phyloP scores from a whole-genome alignment of 2,888 invertebrate genomes.

The Phorcus lineatus region DNA sequence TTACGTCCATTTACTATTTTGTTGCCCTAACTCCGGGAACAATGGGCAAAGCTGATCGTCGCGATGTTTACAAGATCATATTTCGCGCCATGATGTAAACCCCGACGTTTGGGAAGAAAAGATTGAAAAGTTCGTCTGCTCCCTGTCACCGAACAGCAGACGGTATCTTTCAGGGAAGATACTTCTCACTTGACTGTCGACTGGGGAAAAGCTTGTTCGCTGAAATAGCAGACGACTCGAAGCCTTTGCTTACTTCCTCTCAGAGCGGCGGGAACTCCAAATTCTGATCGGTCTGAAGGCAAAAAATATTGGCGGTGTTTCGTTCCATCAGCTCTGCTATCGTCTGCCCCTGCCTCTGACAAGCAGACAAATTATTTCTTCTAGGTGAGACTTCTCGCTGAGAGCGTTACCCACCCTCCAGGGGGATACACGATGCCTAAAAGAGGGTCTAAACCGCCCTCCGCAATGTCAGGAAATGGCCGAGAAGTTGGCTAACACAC shows the following conservation, averaged over 20 bases:
- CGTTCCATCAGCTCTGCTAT: constrained; percentile 17
- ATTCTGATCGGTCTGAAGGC: not conserved
- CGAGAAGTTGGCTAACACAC: not conserved
- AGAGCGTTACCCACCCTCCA: constrained; percentile 4
- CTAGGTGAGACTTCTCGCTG: constrained; percentile 23
- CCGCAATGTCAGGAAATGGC: constrained; percentile 15
- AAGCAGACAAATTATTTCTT: constrained; percentile 24
- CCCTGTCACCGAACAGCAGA: constrained; percentile 6
- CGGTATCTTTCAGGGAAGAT: constrained; percentile 3
- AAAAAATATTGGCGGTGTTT: constrained; percentile 12
- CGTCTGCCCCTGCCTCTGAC: constrained; percentile 21
- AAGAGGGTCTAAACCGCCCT: constrained; percentile 10
- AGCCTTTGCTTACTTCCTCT: not conserved
- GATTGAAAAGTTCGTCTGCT: constrained; percentile 21
- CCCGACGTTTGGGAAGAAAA: constrained; percentile 6
- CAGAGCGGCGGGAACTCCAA: not conserved
- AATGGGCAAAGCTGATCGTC: constrained; percentile 8
- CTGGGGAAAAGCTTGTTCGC: constrained; percentile 1
- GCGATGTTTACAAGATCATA: constrained; percentile 4
- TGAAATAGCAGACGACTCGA: not conserved
- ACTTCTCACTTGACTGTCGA: constrained; percentile 19
- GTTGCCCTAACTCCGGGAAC: not conserved
- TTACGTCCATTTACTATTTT: constrained; percentile 1
- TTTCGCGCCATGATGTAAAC: constrained; percentile 7
- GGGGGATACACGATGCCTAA: constrained; percentile 14